A percentile compares a stretch with the other conserved stretches of the same genome.
Evolutionary conservation across 2,797 vertebrate genomes (phyloP).

Genomic region (Tamandua tetradactyla): DNA sequence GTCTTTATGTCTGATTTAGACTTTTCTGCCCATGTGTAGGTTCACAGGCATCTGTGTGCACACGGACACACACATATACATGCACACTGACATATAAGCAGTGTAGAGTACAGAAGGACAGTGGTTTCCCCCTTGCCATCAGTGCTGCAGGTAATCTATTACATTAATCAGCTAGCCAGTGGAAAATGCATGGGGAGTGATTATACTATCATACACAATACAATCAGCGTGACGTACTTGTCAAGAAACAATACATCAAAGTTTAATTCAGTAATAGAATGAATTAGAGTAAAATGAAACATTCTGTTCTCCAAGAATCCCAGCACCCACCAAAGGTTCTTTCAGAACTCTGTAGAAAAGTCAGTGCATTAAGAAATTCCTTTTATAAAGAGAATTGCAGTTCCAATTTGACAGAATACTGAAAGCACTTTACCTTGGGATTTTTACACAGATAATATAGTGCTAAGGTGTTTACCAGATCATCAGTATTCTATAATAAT

Average conservation of each 20-base stretch:
- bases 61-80: neutral
- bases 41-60: neutral
- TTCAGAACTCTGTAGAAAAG: constrained; percentile 68
- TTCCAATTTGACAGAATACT: constrained; percentile 38
- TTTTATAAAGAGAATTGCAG: constrained; percentile 75
- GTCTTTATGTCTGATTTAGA: neutral
- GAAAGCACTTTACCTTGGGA: constrained; percentile 41
- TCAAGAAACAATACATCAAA: constrained; percentile 90
- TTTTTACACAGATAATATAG: neutral
- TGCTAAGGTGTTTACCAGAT: constrained; percentile 20
- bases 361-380: constrained; percentile 63
- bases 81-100: neutral
- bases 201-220: constrained; percentile 89
- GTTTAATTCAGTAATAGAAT: constrained; percentile 88
- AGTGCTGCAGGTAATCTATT: constrained; percentile 86
- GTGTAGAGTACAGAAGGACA: constrained; percentile 74
- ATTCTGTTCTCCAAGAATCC: constrained; percentile 83
- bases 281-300: constrained; percentile 88
- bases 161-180: constrained; percentile 86
- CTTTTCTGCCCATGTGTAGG: neutral
- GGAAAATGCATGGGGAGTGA: constrained; percentile 88
- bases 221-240: constrained; percentile 86
- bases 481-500: constrained; percentile 35
- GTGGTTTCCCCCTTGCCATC: constrained; percentile 75
- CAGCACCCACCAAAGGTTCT: constrained; percentile 70